Evolutionary conservation across 2,113 vertebrate species (phyloP).

Genomic region (Leucopsar rothschildi): DNA sequence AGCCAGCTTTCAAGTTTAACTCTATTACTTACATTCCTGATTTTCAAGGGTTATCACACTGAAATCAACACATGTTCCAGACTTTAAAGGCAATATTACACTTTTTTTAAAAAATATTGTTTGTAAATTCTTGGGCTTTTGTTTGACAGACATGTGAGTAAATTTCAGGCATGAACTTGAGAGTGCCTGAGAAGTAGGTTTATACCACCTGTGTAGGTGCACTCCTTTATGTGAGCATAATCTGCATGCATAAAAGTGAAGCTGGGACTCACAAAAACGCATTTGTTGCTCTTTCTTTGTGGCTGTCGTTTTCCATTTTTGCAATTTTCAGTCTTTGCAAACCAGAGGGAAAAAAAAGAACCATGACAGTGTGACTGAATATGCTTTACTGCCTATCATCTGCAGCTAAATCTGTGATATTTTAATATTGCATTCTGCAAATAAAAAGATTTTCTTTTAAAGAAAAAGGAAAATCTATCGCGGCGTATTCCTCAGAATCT

Average conservation of each 20-base stretch:
- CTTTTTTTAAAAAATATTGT: background rate
- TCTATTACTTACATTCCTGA: background rate
- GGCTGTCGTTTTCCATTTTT: background rate
- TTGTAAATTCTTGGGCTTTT: background rate
- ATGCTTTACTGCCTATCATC: background rate
- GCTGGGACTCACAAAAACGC: background rate
- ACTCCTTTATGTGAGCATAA: background rate
- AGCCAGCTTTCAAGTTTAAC: background rate
- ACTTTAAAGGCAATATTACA: slow-evolving; percentile 43
- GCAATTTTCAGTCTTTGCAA: background rate
- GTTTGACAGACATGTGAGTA: background rate
- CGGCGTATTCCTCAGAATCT: background rate
- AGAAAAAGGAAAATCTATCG: background rate
- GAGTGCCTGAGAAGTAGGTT: background rate
- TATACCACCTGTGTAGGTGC: background rate
- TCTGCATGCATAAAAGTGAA: slow-evolving; percentile 10
- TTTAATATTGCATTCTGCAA: background rate
- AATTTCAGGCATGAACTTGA: background rate
- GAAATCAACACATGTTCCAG: slow-evolving; percentile 11
- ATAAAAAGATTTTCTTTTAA: background rate
- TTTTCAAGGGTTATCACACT: background rate
- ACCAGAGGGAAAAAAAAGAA: slow-evolving; percentile 44
- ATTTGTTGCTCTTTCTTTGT: slow-evolving; percentile 17
- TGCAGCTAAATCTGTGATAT: background rate
- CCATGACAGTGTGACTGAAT: background rate